phyloP scores from a whole-genome alignment of 2,888 invertebrate species.

The Ennomos quercinarius region DNA sequence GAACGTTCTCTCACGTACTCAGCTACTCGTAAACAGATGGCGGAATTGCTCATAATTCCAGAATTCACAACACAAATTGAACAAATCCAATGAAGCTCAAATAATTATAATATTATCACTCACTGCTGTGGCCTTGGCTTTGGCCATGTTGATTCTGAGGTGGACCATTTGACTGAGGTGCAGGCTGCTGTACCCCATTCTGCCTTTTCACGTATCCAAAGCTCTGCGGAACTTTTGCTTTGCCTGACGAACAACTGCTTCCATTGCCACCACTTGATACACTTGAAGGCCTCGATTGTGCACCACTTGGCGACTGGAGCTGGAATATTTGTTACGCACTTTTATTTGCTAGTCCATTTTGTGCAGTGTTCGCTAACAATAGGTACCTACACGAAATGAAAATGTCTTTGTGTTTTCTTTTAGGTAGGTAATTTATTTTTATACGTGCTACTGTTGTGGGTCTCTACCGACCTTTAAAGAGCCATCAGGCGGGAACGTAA shows the following conservation, averaged over 20 bases:
- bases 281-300: slow-evolving; percentile 74
- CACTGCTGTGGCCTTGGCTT: slow-evolving; percentile 61
- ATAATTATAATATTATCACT: too few species aligned
- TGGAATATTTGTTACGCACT: slow-evolving; percentile 42
- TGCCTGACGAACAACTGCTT: slow-evolving; percentile 81
- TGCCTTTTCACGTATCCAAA: slow-evolving; percentile 94
- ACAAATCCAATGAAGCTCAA: too few species aligned
- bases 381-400: too few species aligned
- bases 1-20: neutral
- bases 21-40: slow-evolving; percentile 20
- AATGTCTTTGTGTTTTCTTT: too few species aligned
- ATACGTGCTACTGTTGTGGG: too few species aligned
- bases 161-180: slow-evolving; percentile 70
- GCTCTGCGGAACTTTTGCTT: slow-evolving; percentile 92
- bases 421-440: too few species aligned
- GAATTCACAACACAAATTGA: too few species aligned
- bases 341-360: too few species aligned
- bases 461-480: too few species aligned
- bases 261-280: slow-evolving; percentile 84
- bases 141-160: slow-evolving; percentile 55
- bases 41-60: neutral
- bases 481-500: too few species aligned
- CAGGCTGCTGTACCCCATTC: slow-evolving; percentile 84
- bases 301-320: slow-evolving; percentile 83
- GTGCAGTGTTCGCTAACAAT: too few species aligned